phyloP scores from a whole-genome alignment of 64 coral and sea anemone species.

The Porites australiensis region DNA sequence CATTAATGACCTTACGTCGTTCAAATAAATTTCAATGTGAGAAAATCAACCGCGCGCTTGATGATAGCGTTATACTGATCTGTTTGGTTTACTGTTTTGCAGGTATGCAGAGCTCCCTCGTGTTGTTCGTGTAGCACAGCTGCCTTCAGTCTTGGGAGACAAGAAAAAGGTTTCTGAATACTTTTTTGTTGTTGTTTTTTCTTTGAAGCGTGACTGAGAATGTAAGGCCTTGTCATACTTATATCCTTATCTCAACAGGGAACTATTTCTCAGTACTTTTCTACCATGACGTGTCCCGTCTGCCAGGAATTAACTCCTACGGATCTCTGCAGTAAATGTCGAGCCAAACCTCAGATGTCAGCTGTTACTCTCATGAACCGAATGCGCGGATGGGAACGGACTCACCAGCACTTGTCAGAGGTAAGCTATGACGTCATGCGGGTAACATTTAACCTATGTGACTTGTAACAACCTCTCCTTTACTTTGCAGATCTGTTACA shows the following conservation, averaged over 20 bases:
- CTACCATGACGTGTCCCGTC: constrained; percentile 87
- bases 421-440: constrained; percentile 43
- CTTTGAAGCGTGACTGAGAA: background rate
- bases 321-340: constrained; percentile 75
- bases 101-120: constrained; percentile 89
- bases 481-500: constrained; percentile 78
- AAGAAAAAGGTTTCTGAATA: constrained; percentile 53
- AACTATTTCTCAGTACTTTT: constrained; percentile 96
- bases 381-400: constrained; percentile 79
- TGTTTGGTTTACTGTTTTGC: no score
- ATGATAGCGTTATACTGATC: no score
- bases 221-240: background rate
- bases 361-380: constrained; percentile 70
- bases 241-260: constrained; percentile 24
- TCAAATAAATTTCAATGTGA: background rate
- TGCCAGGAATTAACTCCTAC: constrained; percentile 83
- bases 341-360: constrained; percentile 65
- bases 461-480: background rate
- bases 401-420: constrained; percentile 78
- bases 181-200: background rate
- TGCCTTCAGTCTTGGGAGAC: constrained; percentile 32
- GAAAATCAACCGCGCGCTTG: no score
- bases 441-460: background rate
- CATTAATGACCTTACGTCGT: background rate
- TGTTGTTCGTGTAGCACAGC: constrained; percentile 76